A percentile compares a stretch with the other conserved stretches of the same genome.
Evolutionary conservation across 2,797 vertebrate genomes (phyloP).

Genomic region (Melanotaenia pygmaea): DNA sequence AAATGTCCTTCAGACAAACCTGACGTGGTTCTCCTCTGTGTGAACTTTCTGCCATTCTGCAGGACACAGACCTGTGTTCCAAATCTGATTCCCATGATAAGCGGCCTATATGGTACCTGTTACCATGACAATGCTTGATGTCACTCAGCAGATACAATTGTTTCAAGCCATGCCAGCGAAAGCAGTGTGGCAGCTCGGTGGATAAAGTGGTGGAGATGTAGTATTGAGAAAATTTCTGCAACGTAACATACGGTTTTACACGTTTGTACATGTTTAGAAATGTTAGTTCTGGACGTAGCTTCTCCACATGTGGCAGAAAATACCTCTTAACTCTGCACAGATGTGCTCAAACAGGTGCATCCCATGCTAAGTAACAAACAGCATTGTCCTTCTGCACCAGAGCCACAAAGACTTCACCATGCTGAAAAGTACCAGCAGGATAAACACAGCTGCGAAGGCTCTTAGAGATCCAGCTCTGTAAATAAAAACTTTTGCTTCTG

Average conservation of each 20-base stretch:
- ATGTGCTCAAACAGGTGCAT: no score
- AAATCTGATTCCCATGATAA: slow-evolving; percentile 23
- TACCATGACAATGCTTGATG: slow-evolving; percentile 37
- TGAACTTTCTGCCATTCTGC: neutral
- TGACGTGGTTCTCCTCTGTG: neutral
- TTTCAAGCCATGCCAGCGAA: neutral
- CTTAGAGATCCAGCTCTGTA: no score
- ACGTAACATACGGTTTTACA: no score
- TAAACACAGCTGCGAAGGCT: no score
- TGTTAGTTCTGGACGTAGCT: no score
- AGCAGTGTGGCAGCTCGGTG: neutral
- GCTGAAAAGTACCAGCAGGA: no score
- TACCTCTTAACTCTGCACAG: neutral
- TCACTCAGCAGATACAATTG: slow-evolving; percentile 10
- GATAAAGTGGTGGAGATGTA: no score
- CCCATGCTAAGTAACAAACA: neutral
- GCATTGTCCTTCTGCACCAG: no score
- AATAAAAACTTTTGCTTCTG: neutral
- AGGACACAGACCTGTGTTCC: neutral
- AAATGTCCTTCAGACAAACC: neutral
- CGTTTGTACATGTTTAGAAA: no score
- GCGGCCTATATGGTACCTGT: slow-evolving; percentile 32
- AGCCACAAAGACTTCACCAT: neutral
- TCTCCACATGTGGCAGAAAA: no score
- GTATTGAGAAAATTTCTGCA: no score